These are phyloP conservation scores for Sthenelais limicola DNA, from an alignment of 2,888 invertebrate genomes.

Conservation along the genomic window DNA sequence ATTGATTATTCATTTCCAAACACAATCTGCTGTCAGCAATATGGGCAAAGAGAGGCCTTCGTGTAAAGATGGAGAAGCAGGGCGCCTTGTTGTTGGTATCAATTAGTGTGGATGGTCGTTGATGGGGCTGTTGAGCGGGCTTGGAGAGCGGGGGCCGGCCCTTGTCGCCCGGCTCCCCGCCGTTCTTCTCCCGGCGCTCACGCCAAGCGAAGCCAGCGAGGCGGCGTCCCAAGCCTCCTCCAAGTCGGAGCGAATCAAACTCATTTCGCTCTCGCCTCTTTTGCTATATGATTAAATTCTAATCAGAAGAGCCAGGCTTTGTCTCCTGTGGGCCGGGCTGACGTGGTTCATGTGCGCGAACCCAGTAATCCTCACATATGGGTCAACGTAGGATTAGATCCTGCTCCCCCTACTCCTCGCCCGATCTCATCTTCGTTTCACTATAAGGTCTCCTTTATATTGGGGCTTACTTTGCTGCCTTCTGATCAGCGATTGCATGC, in stretches of 20 bases:
- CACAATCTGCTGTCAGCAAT: too few relatives aligned
- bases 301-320: constrained; percentile 16
- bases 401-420: neutral
- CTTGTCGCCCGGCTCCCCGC: too few relatives aligned
- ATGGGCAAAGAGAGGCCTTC: too few relatives aligned
- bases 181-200: too few relatives aligned
- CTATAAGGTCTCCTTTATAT: too few relatives aligned
- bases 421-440: too few relatives aligned
- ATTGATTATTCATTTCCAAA: too few relatives aligned
- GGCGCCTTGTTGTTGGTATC: constrained; percentile 26
- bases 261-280: constrained; percentile 15
- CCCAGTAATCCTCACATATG: constrained; percentile 35
- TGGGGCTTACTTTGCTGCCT: too few relatives aligned
- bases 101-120: constrained; percentile 27
- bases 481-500: too few relatives aligned
- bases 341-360: too few relatives aligned
- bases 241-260: neutral
- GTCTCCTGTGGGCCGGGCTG: neutral
- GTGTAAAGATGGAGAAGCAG: too few relatives aligned
- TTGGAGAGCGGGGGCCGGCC: constrained; percentile 17
- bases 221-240: neutral
- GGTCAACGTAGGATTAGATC: constrained; percentile 32
- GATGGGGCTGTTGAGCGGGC: neutral
- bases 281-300: constrained; percentile 34
- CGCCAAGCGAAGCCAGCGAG: neutral